A percentile compares a stretch with the other conserved stretches of the same genome.
phyloP scores from a whole-genome alignment of 2,888 invertebrate genomes.

The Pseudeuparius sepicola region DNA sequence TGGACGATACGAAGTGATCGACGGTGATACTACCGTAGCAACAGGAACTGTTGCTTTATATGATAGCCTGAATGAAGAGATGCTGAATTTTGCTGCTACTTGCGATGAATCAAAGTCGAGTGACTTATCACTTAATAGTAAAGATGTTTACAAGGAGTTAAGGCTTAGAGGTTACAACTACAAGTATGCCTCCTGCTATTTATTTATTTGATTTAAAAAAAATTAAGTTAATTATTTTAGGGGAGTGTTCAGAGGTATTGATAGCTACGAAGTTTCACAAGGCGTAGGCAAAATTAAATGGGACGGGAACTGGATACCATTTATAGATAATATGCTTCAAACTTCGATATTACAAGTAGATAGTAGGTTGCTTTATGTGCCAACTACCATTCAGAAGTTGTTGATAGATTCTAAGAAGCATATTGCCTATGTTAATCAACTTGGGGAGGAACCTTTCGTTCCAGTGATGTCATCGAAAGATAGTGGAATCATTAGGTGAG shows the following conservation, averaged over 20 bases:
- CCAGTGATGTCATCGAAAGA: conserved; percentile 40
- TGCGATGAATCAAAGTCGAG: conserved; percentile 7
- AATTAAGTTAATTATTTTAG: conserved; percentile 21
- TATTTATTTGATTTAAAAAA: no score
- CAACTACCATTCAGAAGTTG: conserved; percentile 16
- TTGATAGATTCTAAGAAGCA: conserved; percentile 40
- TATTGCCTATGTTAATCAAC: conserved; percentile 19
- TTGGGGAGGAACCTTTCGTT: conserved; percentile 20
- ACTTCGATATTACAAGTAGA: conserved; percentile 51
- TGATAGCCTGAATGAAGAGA: conserved; percentile 25
- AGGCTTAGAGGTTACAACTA: conserved; percentile 56
- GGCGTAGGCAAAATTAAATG: conserved; percentile 25
- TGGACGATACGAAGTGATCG: conserved; percentile 30
- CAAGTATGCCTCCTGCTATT: conserved; percentile 22
- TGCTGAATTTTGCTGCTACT: conserved; percentile 12
- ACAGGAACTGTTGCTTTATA: conserved; percentile 25
- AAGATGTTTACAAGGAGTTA: conserved; percentile 59
- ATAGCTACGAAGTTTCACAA: no score
- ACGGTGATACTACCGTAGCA: conserved; percentile 13
- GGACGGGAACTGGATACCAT: conserved; percentile 66
- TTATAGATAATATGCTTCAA: conserved; percentile 81
- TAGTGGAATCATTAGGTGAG: conserved; percentile 23
- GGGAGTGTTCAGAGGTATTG: conserved; percentile 25
- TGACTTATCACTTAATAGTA: conserved; percentile 30
- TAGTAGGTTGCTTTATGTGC: conserved; percentile 38